Percentiles rank a stretch among this genome's conserved stretches.
Evolutionary conservation across 2,113 vertebrate species (phyloP).

Genomic region (Cyprinodon brontotheroides): DNA sequence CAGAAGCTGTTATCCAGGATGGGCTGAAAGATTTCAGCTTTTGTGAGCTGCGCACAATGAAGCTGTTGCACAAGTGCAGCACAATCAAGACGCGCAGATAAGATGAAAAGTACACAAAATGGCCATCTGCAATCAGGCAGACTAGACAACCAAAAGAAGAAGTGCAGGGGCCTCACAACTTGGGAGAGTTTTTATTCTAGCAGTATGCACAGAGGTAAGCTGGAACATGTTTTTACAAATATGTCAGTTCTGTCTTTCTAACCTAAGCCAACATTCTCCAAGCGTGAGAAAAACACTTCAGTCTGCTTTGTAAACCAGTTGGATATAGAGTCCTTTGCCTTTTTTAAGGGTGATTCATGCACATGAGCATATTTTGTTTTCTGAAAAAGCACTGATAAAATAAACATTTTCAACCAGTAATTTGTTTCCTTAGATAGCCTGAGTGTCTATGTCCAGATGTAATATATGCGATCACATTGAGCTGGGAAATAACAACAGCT

Average conservation of each 20-base stretch:
- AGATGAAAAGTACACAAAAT: conserved; percentile 77
- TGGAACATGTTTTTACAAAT: conserved; percentile 61
- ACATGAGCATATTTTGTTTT: conserved; percentile 28
- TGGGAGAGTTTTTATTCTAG: conserved; percentile 55
- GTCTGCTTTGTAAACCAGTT: conserved; percentile 21
- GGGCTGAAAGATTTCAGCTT: conserved; percentile 72
- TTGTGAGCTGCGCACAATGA: conserved; percentile 74
- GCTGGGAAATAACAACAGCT: conserved; percentile 60
- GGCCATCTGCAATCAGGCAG: conserved; percentile 75
- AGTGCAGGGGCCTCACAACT: conserved; percentile 42
- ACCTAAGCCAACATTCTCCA: conserved; percentile 36
- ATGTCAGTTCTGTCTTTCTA: conserved; percentile 34
- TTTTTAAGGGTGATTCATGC: conserved; percentile 3
- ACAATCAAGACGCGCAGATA: conserved; percentile 77
- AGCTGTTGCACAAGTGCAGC: conserved; percentile 72
- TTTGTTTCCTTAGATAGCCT: conserved; percentile 28
- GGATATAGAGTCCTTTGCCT: conserved; percentile 16
- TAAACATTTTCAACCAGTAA: conserved; percentile 31
- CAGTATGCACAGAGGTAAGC: conserved; percentile 47
- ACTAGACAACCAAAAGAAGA: conserved; percentile 51
- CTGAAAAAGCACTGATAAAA: conserved; percentile 33
- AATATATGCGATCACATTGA: conserved; percentile 74
- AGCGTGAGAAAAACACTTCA: conserved; percentile 40
- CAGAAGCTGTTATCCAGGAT: conserved; percentile 58
- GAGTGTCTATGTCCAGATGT: conserved; percentile 62